A percentile compares a stretch with the other conserved stretches of the same genome.
These are phyloP conservation scores for Stomatorhinus walkeri DNA, from an alignment of 2,797 vertebrate species.

Conservation along the genomic window DNA sequence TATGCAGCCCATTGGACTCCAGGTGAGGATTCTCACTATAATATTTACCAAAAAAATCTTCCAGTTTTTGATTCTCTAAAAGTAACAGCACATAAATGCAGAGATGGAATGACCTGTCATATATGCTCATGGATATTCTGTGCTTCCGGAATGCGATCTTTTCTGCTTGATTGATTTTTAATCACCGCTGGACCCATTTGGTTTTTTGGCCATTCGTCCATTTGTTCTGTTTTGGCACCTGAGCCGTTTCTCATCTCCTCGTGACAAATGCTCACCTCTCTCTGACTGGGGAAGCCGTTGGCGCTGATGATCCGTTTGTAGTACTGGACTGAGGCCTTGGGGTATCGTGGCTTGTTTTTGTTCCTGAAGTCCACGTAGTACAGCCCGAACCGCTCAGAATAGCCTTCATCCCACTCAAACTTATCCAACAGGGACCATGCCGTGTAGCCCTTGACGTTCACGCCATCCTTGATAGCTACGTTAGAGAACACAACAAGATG, in stretches of 20 bases:
- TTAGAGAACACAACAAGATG: not conserved
- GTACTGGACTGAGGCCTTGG: constrained; percentile 83
- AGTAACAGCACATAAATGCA: not conserved
- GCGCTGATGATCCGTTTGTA: constrained; percentile 77
- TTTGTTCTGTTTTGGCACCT: not conserved
- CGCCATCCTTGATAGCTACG: constrained; percentile 84
- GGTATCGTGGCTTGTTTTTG: constrained; percentile 81
- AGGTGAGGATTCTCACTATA: not conserved
- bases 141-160: not conserved
- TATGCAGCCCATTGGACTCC: not conserved
- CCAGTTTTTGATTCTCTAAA: not conserved
- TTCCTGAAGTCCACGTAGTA: constrained; percentile 80
- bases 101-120: not conserved
- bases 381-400: constrained; percentile 80
- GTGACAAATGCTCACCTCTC: constrained; percentile 60
- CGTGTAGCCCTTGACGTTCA: constrained; percentile 80
- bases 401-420: constrained; percentile 93
- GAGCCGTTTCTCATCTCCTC: not conserved
- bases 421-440: constrained; percentile 90
- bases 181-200: not conserved
- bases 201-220: not conserved
- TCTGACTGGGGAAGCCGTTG: constrained; percentile 82
- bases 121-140: not conserved
- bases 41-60: not conserved
- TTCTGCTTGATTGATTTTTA: not conserved